Conservation (phyloP, 2,113 vertebrate species). For the Lamprologus callipterus region DNA sequence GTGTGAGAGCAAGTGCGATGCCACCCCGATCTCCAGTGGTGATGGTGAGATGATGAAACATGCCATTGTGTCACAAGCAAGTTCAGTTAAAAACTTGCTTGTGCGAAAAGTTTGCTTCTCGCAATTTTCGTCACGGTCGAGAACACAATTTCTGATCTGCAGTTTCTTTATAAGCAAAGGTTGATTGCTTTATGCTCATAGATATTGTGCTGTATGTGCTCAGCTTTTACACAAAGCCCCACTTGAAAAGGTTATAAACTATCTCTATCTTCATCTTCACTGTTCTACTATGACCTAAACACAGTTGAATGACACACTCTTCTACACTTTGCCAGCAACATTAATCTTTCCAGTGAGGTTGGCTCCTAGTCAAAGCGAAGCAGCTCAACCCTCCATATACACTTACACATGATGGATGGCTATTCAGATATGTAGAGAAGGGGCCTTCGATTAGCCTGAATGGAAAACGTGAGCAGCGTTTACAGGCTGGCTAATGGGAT, state of each 20-base stretch:
- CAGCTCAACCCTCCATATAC: constrained; percentile 43
- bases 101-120: neutral
- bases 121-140: neutral
- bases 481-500: constrained; percentile 65
- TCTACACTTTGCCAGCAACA: constrained; percentile 42
- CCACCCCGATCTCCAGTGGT: constrained; percentile 82
- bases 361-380: constrained; percentile 43
- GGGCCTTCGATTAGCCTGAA: constrained; percentile 55
- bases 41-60: constrained; percentile 78
- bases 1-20: constrained; percentile 97
- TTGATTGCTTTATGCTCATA: neutral
- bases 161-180: neutral
- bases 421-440: constrained; percentile 47
- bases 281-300: constrained; percentile 47
- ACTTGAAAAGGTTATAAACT: constrained; percentile 1
- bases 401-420: constrained; percentile 62
- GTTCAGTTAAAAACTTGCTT: neutral
- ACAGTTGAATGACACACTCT: constrained; percentile 46
- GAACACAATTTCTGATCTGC: neutral
- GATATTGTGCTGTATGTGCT: neutral
- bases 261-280: constrained; percentile 32
- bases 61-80: neutral
- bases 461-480: constrained; percentile 64
- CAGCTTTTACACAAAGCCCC: neutral
- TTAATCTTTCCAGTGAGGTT: constrained; percentile 57